A percentile compares a stretch with the other conserved stretches of the same genome.
Conservation (phyloP, 2,888 invertebrate genomes). For the Trichacis sp. region DNA sequence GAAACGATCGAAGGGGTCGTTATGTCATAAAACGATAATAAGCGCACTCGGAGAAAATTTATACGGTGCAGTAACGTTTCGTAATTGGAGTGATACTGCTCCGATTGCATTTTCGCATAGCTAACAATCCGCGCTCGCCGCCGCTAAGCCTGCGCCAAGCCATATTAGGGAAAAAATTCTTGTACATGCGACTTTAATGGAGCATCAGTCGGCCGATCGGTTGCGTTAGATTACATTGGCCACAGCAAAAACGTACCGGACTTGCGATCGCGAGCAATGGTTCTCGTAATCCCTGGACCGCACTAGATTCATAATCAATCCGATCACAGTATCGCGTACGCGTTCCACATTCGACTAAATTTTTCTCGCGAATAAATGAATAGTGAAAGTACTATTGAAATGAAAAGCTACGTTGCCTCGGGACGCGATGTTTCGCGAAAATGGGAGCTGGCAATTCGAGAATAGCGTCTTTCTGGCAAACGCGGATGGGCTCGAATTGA, state of each 20-base stretch:
- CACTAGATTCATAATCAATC: slow-evolving; percentile 55
- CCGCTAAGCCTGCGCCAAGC: slow-evolving; percentile 48
- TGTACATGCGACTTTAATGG: slow-evolving; percentile 45
- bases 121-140: slow-evolving; percentile 42
- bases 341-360: slow-evolving; percentile 38
- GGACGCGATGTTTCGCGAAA: slow-evolving; percentile 14
- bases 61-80: slow-evolving; percentile 59
- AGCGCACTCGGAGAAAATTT: slow-evolving; percentile 47
- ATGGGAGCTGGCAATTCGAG: slow-evolving; percentile 23
- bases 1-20: slow-evolving; percentile 42
- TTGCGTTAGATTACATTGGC: slow-evolving; percentile 41
- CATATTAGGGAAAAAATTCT: slow-evolving; percentile 62
- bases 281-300: slow-evolving; percentile 46
- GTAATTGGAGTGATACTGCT: slow-evolving; percentile 60
- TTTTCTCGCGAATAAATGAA: background rate
- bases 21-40: slow-evolving; percentile 55
- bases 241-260: slow-evolving; percentile 40
- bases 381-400: background rate
- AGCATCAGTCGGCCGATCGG: slow-evolving; percentile 32
- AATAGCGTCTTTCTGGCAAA: slow-evolving; percentile 20
- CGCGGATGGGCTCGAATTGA: slow-evolving; percentile 12
- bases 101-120: slow-evolving; percentile 58
- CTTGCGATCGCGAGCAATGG: slow-evolving; percentile 49
- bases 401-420: slow-evolving; percentile 13
- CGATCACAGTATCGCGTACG: slow-evolving; percentile 36